Evolutionary conservation across 2,797 vertebrate genomes (phyloP), one percentile per base, ranked within the genome.

Genomic region (Tadarida brasiliensis): DNA sequence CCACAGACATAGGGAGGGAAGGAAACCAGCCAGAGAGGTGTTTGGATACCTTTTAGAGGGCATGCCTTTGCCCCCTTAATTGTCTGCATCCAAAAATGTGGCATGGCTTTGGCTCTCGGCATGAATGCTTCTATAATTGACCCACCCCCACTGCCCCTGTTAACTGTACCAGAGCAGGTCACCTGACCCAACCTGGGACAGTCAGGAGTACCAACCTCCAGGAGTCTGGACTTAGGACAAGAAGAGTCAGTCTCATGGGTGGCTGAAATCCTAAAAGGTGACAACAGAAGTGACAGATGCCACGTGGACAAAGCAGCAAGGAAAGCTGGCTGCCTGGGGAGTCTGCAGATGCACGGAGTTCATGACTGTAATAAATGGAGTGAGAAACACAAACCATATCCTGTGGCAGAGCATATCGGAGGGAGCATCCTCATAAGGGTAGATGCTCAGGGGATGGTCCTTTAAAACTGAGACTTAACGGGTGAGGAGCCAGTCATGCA

Each of bases 121-220:
- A 47, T 16, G 9, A 8, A 22, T n/a, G 3, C 26, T 83, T 59
- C 9, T 12, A 30, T 47, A 59, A 9, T 26, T 73, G 51, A 39
- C 44, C 7, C 1, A 24, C 10, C 11, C 11, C 11, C 5, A 20
- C 8, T 9, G 19, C 15, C 19, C 11, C 14, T 35, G 4, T 5
- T 56, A 11, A n/a, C 6, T 80, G 2, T 6, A 35, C 24, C 16
- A 84, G 26, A 39, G 1, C 9, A 94, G 73, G 22, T 88, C 17
- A 81, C 15, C n/a, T 49, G 57, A 67, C 63, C 14, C 39, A 78
- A 24, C 6, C 3, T 44, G 22, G 26, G 16, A 12, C 17, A 47
- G 11, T 44, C 20, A 16, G 76, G 28, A 54, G 78, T 47, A 24
- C 39, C 39, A 11, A 17, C 17, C 7, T 57, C 70, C 71, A 57